Base-by-base conservation (phyloP, 2,113 vertebrate genomes). In the Lophotis ruficrista region DNA sequence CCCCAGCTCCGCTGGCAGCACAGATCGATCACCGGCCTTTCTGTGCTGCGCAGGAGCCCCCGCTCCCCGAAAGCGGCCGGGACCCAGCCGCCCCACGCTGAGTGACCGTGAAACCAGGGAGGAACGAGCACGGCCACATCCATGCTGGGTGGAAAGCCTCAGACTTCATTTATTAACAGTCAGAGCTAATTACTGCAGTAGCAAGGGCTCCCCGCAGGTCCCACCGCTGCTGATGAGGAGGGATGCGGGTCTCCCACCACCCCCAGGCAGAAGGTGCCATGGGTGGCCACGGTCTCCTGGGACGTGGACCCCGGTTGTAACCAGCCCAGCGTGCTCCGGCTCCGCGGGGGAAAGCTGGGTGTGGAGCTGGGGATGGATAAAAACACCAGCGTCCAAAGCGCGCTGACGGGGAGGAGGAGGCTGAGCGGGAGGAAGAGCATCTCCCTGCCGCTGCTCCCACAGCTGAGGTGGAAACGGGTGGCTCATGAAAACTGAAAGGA, bases 111-210 rank as follows among this genome's bases (percentile, higher is more conserved):
- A 83, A 83, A 75, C 1, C 4, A 70, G 47, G 57, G 10, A 75
- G 43, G 60, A 31, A 57, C 0, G 24, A 68, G 53, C 48, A 24
- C 0, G 0, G 56, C 61, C 4, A 3, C 22, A n/a, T 61, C 68
- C 6, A 1, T 9, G 43, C 43, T 47, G 30, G 25, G 33, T 9
- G 3, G 66, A 38, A 94, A 83, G 53, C 48, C 57, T 2, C 3
- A 10, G 43, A 6, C 20, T 43, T 54, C 22, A 7, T 76, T 89
- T 51, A 75, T 87, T 78, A 60, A 51, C 4, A 23, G 17, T 23
- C n/a, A 18, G 72, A 37, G 58, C 61, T 24, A 12, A 62, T 83
- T 23, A 21, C 22, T n/a, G 80, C 66, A 5, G 85, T 6, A 75
- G 53, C 28, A n/a, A 8, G 0, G 2, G 53, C 48, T 76, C 64